Evolutionary conservation across 2,888 invertebrate genomes (phyloP).

Genomic region (Galerucella calmariensis): DNA sequence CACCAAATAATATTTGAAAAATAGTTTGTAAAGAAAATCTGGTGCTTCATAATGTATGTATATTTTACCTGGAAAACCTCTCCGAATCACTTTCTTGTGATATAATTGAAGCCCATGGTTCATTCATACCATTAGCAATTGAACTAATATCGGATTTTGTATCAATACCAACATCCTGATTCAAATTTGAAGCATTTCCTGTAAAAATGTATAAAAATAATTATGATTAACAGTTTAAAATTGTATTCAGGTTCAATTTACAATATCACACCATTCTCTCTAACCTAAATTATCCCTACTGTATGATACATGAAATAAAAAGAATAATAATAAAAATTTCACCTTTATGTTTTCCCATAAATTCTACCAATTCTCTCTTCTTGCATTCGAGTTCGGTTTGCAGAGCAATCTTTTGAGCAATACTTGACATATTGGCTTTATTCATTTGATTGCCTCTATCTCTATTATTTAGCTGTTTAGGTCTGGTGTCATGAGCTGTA

Average conservation of each 20-base stretch:
- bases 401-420: constrained; percentile 69
- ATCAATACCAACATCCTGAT: constrained; percentile 63
- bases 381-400: constrained; percentile 72
- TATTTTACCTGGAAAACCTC: constrained; percentile 58
- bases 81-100: constrained; percentile 56
- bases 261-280: no score
- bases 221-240: constrained; percentile 1
- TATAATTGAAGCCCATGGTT: constrained; percentile 53
- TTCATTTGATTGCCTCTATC: constrained; percentile 38
- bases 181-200: constrained; percentile 61
- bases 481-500: constrained; percentile 52
- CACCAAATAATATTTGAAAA: no score
- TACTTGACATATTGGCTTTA: constrained; percentile 58
- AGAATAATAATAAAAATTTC: neutral
- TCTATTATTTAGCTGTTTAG: constrained; percentile 61
- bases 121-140: constrained; percentile 53
- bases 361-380: constrained; percentile 73
- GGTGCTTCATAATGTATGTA: neutral
- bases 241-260: no score
- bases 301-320: constrained; percentile 8
- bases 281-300: no score
- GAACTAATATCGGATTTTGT: constrained; percentile 61
- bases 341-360: constrained; percentile 73
- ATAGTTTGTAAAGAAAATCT: no score
- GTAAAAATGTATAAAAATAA: constrained; percentile 32